These are phyloP conservation scores for Hoplostethus mediterraneus DNA, from an alignment of 2,797 vertebrate species.

Conservation along the genomic window DNA sequence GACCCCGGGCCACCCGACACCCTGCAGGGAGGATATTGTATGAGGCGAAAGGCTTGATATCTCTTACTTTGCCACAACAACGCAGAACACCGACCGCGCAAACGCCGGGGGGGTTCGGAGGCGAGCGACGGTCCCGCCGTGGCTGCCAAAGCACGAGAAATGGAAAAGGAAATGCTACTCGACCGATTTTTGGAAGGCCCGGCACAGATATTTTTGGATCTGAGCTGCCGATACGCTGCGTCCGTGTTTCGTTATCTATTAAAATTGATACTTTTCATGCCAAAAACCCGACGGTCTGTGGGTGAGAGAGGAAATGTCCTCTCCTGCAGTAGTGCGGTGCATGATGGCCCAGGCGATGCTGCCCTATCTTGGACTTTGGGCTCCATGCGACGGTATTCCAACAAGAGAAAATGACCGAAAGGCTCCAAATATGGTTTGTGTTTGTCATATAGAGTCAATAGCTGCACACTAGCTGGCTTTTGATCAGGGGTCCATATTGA, in stretches of 20 bases:
- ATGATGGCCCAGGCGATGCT: not conserved
- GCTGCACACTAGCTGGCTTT: too few relatives aligned
- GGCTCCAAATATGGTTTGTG: not conserved
- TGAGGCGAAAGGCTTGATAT: slow-evolving; percentile 37
- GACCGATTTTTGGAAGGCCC: too few relatives aligned
- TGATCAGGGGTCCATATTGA: too few relatives aligned
- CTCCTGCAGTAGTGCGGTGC: not conserved
- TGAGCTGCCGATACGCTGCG: too few relatives aligned
- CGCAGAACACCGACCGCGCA: slow-evolving; percentile 16
- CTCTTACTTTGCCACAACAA: slow-evolving; percentile 22
- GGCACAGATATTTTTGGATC: too few relatives aligned
- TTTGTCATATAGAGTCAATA: too few relatives aligned
- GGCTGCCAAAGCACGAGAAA: not conserved
- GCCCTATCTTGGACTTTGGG: not conserved
- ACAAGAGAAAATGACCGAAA: not conserved
- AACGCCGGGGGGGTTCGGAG: slow-evolving; percentile 19
- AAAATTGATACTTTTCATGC: too few relatives aligned
- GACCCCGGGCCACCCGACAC: slow-evolving; percentile 75
- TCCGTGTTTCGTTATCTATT: too few relatives aligned
- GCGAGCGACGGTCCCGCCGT: slow-evolving; percentile 1
- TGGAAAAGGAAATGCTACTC: too few relatives aligned
- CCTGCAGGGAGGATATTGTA: slow-evolving; percentile 55
- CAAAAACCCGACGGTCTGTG: too few relatives aligned
- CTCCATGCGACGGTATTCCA: not conserved
- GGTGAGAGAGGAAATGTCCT: too few relatives aligned